Evolutionary conservation across 2,888 invertebrate genomes (phyloP).

Genomic region (Drosophila helvetica): DNA sequence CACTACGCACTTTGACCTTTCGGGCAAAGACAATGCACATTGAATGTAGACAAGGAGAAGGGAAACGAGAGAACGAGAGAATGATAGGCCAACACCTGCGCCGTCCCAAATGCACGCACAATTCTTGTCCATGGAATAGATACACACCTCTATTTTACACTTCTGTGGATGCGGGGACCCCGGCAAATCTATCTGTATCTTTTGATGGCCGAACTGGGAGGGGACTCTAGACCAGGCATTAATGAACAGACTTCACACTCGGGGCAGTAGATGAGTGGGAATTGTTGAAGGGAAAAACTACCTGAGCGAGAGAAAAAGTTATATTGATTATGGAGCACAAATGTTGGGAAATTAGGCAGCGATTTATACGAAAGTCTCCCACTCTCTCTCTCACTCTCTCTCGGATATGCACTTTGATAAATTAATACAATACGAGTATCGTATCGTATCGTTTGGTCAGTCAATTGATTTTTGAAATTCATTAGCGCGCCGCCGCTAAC

Average conservation of each 20-base stretch:
- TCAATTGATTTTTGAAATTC: conserved; percentile 77
- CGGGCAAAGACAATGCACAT: conserved; percentile 64
- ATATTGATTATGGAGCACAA: conserved; percentile 74
- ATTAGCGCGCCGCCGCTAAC: conserved; percentile 66
- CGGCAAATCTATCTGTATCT: conserved; percentile 54
- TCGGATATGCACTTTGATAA: conserved; percentile 70
- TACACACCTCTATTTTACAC: conserved; percentile 78
- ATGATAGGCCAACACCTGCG: conserved; percentile 64
- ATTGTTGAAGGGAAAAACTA: neutral
- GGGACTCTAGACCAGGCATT: conserved; percentile 49
- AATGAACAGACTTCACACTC: conserved; percentile 76
- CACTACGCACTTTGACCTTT: conserved; percentile 68
- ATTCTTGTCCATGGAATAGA: conserved; percentile 58
- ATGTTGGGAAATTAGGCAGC: conserved; percentile 77
- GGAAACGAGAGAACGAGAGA: conserved; percentile 5
- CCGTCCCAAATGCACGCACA: conserved; percentile 60
- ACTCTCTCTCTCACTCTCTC: neutral
- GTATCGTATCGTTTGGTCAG: conserved; percentile 52
- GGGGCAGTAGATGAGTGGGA: neutral
- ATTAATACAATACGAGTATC: conserved; percentile 64
- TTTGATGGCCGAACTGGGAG: conserved; percentile 7
- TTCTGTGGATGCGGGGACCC: conserved; percentile 11
- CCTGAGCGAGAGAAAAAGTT: conserved; percentile 33
- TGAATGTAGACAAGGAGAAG: conserved; percentile 33
- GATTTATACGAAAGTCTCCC: conserved; percentile 68